Percentiles rank a stretch among this genome's conserved stretches.
These are phyloP conservation scores for Hypothenemus hampei DNA, from an alignment of 1,140 invertebrate species.

Conservation along the genomic window DNA sequence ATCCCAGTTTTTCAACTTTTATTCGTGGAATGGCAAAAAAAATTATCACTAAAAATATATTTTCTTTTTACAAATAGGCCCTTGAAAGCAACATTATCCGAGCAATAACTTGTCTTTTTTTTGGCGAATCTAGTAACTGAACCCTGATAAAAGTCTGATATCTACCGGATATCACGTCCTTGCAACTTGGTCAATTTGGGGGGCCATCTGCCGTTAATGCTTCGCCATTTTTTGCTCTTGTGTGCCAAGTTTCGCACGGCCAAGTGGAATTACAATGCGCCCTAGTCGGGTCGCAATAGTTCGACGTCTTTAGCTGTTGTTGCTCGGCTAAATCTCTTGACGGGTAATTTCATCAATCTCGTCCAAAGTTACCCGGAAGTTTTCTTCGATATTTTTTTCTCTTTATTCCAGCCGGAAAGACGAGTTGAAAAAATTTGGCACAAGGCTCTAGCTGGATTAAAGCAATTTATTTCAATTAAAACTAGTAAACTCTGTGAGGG, in stretches of 20 bases:
- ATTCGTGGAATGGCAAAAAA: no score
- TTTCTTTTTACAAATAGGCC: no score
- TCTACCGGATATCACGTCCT: not conserved
- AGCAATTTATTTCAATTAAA: no score
- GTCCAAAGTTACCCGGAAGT: not conserved
- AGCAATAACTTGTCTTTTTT: no score
- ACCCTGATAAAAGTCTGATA: not conserved
- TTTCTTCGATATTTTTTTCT: not conserved
- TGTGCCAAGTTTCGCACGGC: not conserved
- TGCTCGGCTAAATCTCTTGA: not conserved
- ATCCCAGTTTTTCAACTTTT: no score
- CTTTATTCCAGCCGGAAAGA: no score
- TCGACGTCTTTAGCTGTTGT: not conserved
- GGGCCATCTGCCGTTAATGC: constrained; percentile 3
- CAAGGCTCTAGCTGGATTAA: no score
- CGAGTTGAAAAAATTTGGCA: no score
- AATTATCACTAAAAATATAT: no score
- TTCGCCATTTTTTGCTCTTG: not conserved
- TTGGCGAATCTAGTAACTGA: no score
- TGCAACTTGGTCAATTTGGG: constrained; percentile 4
- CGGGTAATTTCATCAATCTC: not conserved
- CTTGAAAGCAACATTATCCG: no score
- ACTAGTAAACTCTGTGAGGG: no score
- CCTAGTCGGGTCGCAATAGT: not conserved
- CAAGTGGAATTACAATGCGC: not conserved